These are phyloP conservation scores for Cephus pygmeus DNA, from an alignment of 2,888 invertebrate genomes.

Conservation along the genomic window DNA sequence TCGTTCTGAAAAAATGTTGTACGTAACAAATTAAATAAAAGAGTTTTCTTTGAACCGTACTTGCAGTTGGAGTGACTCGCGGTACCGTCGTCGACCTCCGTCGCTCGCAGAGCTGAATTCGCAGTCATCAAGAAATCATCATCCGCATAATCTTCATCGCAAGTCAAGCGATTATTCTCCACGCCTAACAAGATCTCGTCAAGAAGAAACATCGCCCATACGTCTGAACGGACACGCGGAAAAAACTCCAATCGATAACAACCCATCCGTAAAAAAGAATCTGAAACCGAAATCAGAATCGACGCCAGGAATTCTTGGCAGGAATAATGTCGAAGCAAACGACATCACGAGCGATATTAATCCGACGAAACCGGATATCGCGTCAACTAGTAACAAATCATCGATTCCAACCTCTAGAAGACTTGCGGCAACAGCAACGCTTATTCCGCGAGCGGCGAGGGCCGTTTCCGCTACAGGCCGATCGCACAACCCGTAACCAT, in stretches of 20 bases:
- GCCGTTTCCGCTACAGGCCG: conserved; percentile 52
- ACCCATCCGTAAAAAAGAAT: conserved; percentile 22
- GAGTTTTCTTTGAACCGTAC: neutral
- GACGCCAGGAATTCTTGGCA: conserved; percentile 11
- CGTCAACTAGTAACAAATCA: conserved; percentile 25
- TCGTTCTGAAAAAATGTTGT: neutral
- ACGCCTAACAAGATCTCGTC: conserved; percentile 42
- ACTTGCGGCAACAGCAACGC: conserved; percentile 32
- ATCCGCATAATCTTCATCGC: conserved; percentile 23
- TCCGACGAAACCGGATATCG: neutral
- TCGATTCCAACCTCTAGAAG: conserved; percentile 45
- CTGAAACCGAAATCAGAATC: conserved; percentile 28
- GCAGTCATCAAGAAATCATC: conserved; percentile 30
- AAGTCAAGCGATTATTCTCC: conserved; percentile 44
- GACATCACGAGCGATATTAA: conserved; percentile 22
- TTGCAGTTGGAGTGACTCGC: conserved; percentile 62
- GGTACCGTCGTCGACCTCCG: conserved; percentile 50
- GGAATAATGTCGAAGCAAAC: conserved; percentile 30
- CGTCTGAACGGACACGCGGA: conserved; percentile 31
- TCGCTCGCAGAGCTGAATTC: conserved; percentile 43
- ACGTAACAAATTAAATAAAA: neutral
- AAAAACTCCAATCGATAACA: conserved; percentile 26
- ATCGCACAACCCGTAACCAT: conserved; percentile 51
- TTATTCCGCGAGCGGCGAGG: conserved; percentile 53
- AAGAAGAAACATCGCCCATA: conserved; percentile 34